Percentiles rank a stretch among this genome's conserved stretches.
Evolutionary conservation across 2,113 vertebrate genomes (phyloP).

Genomic region (Verasper variegatus): DNA sequence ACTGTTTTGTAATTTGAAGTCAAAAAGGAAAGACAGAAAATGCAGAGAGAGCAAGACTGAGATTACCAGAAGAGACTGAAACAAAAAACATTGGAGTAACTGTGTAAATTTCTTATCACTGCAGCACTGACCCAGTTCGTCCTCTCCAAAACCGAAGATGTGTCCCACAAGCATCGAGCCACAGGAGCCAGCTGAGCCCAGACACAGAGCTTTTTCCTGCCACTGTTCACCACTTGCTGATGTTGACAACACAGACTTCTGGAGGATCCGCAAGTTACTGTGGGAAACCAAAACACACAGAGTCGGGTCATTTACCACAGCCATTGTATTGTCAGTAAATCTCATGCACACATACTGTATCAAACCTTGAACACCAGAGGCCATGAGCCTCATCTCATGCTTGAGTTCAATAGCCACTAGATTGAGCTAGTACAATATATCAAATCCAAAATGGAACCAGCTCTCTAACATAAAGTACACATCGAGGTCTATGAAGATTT

Average conservation of each 20-base stretch:
- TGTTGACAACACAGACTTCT: conserved; percentile 84
- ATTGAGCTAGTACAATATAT: too few relatives aligned
- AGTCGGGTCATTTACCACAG: not conserved
- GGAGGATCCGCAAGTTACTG: conserved; percentile 96
- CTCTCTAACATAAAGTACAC: not conserved
- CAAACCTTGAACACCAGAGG: not conserved
- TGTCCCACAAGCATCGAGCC: conserved; percentile 90
- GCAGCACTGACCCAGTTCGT: conserved; percentile 90
- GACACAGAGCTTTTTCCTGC: conserved; percentile 95
- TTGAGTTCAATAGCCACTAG: too few relatives aligned
- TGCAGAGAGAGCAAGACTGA: too few relatives aligned
- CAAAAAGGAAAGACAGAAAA: conserved; percentile 10
- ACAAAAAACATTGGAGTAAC: not conserved
- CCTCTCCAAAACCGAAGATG: conserved; percentile 96
- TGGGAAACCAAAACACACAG: conserved; percentile 38
- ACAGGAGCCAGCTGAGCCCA: conserved; percentile 89
- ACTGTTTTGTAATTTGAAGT: conserved; percentile 12
- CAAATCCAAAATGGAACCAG: too few relatives aligned
- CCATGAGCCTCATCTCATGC: too few relatives aligned
- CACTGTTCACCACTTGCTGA: conserved; percentile 87
- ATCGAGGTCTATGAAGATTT: not conserved
- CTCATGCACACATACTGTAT: not conserved
- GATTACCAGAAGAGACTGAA: not conserved
- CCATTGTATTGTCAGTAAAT: not conserved
- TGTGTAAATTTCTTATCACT: not conserved